phyloP scores from a whole-genome alignment of 2,797 vertebrate genomes.

The Lemur catta region DNA sequence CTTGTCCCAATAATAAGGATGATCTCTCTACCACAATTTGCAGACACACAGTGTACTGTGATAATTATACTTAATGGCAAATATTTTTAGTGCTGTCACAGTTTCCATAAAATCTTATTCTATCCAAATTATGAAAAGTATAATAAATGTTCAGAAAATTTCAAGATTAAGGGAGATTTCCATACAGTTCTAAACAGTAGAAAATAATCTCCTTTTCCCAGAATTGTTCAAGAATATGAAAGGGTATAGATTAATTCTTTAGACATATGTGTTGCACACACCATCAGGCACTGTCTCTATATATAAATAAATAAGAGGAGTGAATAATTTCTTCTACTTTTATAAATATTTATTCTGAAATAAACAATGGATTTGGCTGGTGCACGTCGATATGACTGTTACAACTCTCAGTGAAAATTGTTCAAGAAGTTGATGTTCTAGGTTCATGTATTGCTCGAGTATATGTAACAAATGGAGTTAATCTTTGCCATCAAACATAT shows the following conservation, averaged over 20 bases:
- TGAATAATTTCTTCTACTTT: conserved; percentile 29
- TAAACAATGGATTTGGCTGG: neutral
- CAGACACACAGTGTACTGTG: neutral
- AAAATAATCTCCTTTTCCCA: neutral
- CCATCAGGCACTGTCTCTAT: neutral
- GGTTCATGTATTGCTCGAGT: neutral
- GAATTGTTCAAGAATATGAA: neutral
- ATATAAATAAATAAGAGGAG: neutral
- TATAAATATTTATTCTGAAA: conserved; percentile 39
- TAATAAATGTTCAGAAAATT: neutral
- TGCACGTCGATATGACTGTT: neutral
- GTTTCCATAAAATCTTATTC: conserved; percentile 13
- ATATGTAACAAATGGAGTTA: neutral
- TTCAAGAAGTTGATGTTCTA: conserved; percentile 9
- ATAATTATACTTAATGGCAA: neutral
- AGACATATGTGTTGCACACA: neutral
- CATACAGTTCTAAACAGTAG: neutral
- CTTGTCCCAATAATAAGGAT: neutral
- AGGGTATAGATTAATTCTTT: neutral
- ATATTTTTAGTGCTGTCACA: neutral
- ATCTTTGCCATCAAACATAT: neutral
- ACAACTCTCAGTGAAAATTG: neutral
- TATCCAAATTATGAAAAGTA: neutral
- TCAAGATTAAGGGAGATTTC: neutral
- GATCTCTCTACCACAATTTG: neutral